These are phyloP conservation scores for Cyrtonyx montezumae DNA, from an alignment of 2,113 vertebrate species.

Conservation along the genomic window DNA sequence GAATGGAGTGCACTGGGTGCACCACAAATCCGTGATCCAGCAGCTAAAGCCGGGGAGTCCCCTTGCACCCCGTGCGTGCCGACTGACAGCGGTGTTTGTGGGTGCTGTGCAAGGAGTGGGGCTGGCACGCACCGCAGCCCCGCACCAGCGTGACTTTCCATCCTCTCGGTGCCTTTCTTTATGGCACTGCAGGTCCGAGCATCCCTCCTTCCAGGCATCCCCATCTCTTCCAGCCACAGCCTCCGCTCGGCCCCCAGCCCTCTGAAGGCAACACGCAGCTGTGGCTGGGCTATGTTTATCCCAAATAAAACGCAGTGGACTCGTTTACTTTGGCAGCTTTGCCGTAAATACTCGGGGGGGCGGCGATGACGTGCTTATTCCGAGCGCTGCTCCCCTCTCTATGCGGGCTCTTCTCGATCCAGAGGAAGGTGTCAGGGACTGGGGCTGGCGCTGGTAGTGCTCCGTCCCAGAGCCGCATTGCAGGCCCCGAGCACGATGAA, in stretches of 20 bases:
- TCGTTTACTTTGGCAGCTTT: constrained; percentile 70
- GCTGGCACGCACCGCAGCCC: background rate
- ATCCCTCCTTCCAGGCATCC: background rate
- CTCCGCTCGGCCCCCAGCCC: background rate
- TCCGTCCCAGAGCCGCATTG: constrained; percentile 56
- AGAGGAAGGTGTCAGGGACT: constrained; percentile 77
- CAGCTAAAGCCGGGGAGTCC: background rate
- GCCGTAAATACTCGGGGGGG: constrained; percentile 70
- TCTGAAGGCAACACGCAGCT: constrained; percentile 43
- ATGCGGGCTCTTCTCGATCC: constrained; percentile 74
- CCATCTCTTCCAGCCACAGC: background rate
- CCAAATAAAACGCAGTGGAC: constrained; percentile 41
- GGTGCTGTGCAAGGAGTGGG: background rate
- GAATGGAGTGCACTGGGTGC: background rate
- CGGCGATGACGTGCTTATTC: constrained; percentile 72
- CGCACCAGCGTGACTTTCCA: background rate
- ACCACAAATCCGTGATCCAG: background rate
- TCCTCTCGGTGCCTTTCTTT: constrained; percentile 8
- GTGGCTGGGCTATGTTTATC: constrained; percentile 63
- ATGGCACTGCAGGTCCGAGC: background rate
- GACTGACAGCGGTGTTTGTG: background rate
- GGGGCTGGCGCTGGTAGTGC: constrained; percentile 73
- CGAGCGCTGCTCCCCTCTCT: constrained; percentile 75
- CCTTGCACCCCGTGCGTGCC: background rate
- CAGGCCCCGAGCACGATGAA: constrained; percentile 75